Evolutionary conservation across 1,140 invertebrate species (phyloP).

Genomic region (Zaprionus kolodkinae): DNA sequence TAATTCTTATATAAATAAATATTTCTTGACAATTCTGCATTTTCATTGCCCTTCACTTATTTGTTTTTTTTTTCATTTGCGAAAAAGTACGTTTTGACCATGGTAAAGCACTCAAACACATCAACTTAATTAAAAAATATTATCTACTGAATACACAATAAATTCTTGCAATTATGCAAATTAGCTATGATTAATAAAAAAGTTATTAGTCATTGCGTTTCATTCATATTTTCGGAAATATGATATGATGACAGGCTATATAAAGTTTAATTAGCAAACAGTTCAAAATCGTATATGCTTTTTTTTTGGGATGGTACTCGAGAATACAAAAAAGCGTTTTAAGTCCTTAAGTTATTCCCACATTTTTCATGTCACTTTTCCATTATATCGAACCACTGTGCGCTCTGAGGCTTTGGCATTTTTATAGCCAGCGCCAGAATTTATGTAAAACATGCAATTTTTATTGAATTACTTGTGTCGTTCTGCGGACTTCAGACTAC

Average conservation of each 20-base stretch:
- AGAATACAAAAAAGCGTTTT: neutral
- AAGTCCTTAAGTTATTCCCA: neutral
- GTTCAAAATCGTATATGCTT: neutral
- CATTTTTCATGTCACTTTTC: conserved; percentile 2
- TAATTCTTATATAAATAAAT: neutral
- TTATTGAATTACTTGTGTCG: conserved; percentile 76
- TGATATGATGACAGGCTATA: neutral
- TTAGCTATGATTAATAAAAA: conserved; percentile 11
- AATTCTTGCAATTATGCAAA: conserved; percentile 20
- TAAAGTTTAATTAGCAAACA: neutral
- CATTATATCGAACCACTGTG: conserved; percentile 29
- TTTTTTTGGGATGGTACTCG: neutral
- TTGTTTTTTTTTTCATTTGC: neutral
- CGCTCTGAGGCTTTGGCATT: conserved; percentile 31
- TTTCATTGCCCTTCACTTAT: conserved; percentile 3
- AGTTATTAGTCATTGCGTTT: conserved; percentile 17
- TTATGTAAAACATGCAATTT: conserved; percentile 76
- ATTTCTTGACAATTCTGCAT: neutral
- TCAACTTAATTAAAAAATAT: conserved; percentile 17
- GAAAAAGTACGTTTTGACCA: neutral
- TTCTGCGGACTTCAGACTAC: conserved; percentile 45
- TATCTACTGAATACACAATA: conserved; percentile 7
- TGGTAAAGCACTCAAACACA: conserved; percentile 9
- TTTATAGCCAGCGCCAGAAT: conserved; percentile 51
- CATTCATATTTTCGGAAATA: conserved; percentile 12